phyloP scores from a whole-genome alignment of 2,113 vertebrate genomes.

The Oryzias melastigma region DNA sequence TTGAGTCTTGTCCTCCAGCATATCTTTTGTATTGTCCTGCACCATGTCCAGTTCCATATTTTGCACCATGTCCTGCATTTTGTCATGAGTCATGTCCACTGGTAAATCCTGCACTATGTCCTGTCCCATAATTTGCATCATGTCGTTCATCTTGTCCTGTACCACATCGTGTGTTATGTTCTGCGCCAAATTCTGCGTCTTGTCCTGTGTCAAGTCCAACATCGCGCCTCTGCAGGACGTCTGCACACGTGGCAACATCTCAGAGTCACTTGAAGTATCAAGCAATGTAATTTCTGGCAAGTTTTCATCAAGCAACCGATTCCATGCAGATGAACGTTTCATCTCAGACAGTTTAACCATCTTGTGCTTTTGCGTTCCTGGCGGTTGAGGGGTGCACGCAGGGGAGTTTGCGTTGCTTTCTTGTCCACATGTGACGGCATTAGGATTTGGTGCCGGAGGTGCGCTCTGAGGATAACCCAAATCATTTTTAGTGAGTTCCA shows the following conservation, averaged over 20 bases:
- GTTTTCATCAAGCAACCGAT: conserved; percentile 10
- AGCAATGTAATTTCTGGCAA: conserved; percentile 57
- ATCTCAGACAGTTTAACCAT: conserved; percentile 1
- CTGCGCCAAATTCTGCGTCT: neutral
- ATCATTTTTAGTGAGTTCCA: conserved; percentile 25
- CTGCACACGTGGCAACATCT: conserved; percentile 4
- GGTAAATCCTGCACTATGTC: no score
- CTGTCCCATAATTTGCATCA: no score
- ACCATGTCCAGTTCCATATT: no score
- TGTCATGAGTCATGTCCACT: no score
- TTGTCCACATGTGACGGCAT: neutral
- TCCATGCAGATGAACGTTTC: neutral
- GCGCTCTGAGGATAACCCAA: neutral
- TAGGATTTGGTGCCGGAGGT: conserved; percentile 1
- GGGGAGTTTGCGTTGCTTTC: neutral
- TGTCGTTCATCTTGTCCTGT: no score
- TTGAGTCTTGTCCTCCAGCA: no score
- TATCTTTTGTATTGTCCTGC: no score
- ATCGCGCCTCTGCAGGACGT: neutral
- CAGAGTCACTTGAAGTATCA: conserved; percentile 41
- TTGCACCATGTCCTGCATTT: no score
- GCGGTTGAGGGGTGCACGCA: neutral
- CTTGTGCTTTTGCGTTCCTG: neutral
- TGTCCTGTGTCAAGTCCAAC: conserved; percentile 2
- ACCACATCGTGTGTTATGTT: neutral